These are phyloP conservation scores for Eustalomyia histrio DNA, from an alignment of 2,888 invertebrate species.

Conservation along the genomic window DNA sequence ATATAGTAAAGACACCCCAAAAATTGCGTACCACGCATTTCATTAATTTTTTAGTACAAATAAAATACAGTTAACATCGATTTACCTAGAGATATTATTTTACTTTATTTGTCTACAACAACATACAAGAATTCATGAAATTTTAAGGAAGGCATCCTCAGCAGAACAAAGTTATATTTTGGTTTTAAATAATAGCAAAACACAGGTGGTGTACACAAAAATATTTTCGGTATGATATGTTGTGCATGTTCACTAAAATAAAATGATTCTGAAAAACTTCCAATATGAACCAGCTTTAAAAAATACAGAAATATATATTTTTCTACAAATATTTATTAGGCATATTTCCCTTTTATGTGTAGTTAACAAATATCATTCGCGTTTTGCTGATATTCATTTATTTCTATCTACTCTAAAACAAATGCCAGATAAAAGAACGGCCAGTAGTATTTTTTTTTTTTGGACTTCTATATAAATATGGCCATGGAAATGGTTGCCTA, in stretches of 20 bases:
- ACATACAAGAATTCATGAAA: constrained; percentile 10
- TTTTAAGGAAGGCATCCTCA: not conserved
- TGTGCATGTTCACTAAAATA: too few relatives aligned
- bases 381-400: constrained; percentile 21
- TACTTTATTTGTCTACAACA: not conserved
- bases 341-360: too few relatives aligned
- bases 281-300: too few relatives aligned
- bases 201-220: too few relatives aligned
- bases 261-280: too few relatives aligned
- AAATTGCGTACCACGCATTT: not conserved
- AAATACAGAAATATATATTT: too few relatives aligned
- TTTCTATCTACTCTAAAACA: constrained; percentile 17
- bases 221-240: too few relatives aligned
- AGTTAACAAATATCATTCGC: too few relatives aligned
- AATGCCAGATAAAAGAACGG: not conserved
- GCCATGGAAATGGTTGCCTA: constrained; percentile 32
- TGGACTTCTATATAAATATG: not conserved
- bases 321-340: too few relatives aligned
- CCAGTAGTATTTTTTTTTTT: not conserved
- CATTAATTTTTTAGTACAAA: not conserved
- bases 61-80: constrained; percentile 10
- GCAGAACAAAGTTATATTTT: not conserved
- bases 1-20: constrained; percentile 3
- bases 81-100: constrained; percentile 26
- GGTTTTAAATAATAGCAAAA: too few relatives aligned